Evolutionary conservation across 2,797 vertebrate genomes (phyloP).

Genomic region (Xenentodon cancila): DNA sequence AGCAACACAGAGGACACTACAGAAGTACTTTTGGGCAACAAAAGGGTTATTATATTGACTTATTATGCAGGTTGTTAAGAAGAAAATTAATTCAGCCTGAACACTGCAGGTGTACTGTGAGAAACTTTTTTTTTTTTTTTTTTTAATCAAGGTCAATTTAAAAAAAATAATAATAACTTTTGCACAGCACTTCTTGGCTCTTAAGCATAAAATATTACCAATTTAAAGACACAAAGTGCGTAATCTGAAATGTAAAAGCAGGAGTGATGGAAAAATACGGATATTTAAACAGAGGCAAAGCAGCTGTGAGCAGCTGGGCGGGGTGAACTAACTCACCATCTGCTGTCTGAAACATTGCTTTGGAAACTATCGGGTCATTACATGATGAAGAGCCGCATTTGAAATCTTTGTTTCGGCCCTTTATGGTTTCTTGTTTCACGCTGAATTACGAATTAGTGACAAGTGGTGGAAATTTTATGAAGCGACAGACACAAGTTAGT

Average conservation of each 20-base stretch:
- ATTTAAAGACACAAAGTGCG: constrained; percentile 8
- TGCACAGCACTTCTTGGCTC: background rate
- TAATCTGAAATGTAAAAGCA: background rate
- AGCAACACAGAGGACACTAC: constrained; percentile 19
- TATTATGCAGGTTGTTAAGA: constrained; percentile 12
- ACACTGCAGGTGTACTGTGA: constrained; percentile 4
- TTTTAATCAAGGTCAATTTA: background rate
- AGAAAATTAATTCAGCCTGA: constrained; percentile 19
- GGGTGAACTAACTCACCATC: no score
- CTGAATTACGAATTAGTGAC: no score
- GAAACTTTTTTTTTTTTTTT: background rate
- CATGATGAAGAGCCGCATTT: no score
- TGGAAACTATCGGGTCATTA: constrained; percentile 5
- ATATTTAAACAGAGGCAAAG: no score
- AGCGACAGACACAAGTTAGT: no score
- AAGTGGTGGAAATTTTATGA: no score
- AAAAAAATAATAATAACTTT: background rate
- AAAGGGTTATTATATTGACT: constrained; percentile 3
- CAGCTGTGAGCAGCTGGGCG: no score
- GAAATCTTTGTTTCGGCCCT: no score
- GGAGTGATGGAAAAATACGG: constrained; percentile 10
- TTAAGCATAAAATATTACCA: background rate
- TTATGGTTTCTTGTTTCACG: no score
- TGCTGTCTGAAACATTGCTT: constrained; percentile 8
- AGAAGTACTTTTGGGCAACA: constrained; percentile 15